A percentile compares a stretch with the other conserved stretches of the same genome.
These are phyloP conservation scores for Syrmaticus mikado DNA, from an alignment of 2,113 vertebrate genomes.

Conservation along the genomic window DNA sequence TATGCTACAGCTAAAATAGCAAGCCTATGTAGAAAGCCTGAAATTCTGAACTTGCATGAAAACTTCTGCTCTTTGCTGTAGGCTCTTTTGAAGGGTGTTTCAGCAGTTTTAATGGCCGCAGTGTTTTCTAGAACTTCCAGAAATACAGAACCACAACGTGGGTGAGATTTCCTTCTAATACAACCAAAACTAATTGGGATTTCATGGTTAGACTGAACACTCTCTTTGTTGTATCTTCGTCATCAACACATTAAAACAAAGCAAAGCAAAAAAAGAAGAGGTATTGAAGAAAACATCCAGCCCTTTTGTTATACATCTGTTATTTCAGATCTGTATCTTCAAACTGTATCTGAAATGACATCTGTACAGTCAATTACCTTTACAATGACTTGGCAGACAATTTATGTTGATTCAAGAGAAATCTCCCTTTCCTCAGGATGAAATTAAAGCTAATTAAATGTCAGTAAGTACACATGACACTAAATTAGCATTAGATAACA, in stretches of 20 bases:
- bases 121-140: neutral
- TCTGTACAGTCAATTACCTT: neutral
- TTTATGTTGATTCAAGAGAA: conserved; percentile 17
- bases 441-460: conserved; percentile 38
- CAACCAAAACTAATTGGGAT: neutral
- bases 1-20: neutral
- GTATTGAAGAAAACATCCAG: neutral
- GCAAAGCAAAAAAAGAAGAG: neutral
- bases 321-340: neutral
- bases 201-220: neutral
- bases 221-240: neutral
- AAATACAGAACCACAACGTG: neutral
- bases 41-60: neutral
- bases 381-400: neutral
- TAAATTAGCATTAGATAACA: neutral
- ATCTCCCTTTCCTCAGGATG: neutral
- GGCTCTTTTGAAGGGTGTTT: neutral
- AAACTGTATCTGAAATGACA: neutral
- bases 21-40: neutral
- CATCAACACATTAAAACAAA: neutral
- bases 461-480: neutral
- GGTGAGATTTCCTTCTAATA: neutral
- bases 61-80: neutral
- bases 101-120: neutral
- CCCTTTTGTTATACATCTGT: neutral